Percentiles rank a stretch among this genome's conserved stretches.
phyloP scores from a whole-genome alignment of 2,797 vertebrate genomes.

The Acrossocheilus wenchowensis region DNA sequence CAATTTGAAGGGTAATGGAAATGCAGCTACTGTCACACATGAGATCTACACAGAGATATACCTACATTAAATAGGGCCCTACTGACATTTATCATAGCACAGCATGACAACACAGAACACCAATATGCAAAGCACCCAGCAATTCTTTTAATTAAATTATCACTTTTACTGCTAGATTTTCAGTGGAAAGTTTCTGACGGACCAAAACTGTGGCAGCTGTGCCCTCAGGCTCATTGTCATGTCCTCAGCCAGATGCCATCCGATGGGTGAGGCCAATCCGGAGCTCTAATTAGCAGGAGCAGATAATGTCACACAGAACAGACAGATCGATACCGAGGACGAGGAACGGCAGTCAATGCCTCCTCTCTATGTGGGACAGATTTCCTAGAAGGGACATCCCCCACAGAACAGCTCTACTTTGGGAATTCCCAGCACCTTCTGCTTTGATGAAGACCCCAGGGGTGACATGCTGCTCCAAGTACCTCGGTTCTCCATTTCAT shows the following conservation, averaged over 20 bases:
- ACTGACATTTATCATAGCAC: neutral
- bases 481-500: neutral
- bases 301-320: slow-evolving; percentile 63
- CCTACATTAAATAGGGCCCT: neutral
- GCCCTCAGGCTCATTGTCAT: slow-evolving; percentile 40
- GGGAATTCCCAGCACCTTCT: slow-evolving; percentile 27
- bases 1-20: no score
- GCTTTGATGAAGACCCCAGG: slow-evolving; percentile 18
- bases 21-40: neutral
- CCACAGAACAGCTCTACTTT: slow-evolving; percentile 1
- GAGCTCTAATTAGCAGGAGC: slow-evolving; percentile 58
- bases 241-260: slow-evolving; percentile 37
- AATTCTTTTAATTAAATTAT: neutral
- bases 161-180: neutral
- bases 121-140: neutral
- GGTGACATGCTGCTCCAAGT: neutral
- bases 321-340: slow-evolving; percentile 59
- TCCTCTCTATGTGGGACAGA: slow-evolving; percentile 22
- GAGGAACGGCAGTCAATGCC: slow-evolving; percentile 52
- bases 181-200: neutral
- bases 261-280: slow-evolving; percentile 47
- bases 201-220: neutral
- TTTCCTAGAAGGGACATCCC: slow-evolving; percentile 42
- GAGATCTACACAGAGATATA: neutral
- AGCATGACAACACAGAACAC: neutral